Evolutionary conservation across 2,888 invertebrate genomes (phyloP).

Genomic region (Leucania comma): DNA sequence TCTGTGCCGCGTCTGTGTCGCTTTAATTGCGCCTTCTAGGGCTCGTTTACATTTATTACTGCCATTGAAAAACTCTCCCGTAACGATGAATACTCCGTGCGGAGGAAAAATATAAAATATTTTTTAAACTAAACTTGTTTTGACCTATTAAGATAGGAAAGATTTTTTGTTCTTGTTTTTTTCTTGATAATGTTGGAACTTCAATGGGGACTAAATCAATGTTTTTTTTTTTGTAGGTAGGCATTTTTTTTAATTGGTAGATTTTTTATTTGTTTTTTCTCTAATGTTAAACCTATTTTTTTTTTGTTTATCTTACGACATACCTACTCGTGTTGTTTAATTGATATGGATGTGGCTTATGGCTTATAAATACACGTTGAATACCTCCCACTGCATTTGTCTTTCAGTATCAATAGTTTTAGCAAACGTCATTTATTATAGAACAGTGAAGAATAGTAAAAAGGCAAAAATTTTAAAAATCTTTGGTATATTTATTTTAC

Average conservation of each 20-base stretch:
- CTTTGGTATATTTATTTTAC: neutral
- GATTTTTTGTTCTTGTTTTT: slow-evolving; percentile 22
- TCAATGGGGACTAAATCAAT: slow-evolving; percentile 16
- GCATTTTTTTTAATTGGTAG: neutral
- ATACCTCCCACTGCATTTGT: neutral
- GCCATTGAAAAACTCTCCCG: slow-evolving; percentile 73
- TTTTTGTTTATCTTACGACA: neutral
- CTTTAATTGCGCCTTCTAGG: slow-evolving; percentile 78
- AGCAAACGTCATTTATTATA: neutral
- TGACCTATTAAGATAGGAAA: slow-evolving; percentile 35
- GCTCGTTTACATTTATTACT: slow-evolving; percentile 82
- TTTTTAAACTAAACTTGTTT: slow-evolving; percentile 45
- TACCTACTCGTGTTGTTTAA: no score
- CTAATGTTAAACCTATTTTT: neutral
- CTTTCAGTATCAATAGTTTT: neutral
- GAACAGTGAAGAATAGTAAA: neutral
- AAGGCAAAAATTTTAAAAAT: neutral
- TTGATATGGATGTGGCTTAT: neutral
- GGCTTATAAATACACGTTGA: no score
- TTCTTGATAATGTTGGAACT: slow-evolving; percentile 22
- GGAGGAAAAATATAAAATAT: slow-evolving; percentile 40
- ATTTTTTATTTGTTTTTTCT: neutral
- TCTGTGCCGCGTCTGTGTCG: slow-evolving; percentile 72
- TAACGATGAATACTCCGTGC: slow-evolving; percentile 68
- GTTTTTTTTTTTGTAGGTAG: neutral